These are phyloP conservation scores for Actenoides hombroni DNA, from an alignment of 2,113 vertebrate genomes.

Conservation along the genomic window DNA sequence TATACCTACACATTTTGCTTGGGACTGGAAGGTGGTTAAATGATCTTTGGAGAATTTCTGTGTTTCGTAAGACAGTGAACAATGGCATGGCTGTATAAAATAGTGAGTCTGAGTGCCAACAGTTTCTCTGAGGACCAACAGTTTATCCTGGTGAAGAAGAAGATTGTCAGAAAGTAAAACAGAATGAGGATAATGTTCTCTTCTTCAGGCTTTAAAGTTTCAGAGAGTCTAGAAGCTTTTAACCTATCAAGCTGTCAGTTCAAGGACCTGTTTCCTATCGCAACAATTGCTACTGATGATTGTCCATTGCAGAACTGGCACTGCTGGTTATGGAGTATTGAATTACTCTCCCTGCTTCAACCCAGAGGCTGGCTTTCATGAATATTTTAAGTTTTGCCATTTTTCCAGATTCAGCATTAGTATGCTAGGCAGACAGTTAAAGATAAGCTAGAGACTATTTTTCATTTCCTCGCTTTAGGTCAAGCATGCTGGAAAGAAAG, in stretches of 20 bases:
- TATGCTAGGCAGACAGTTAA: background rate
- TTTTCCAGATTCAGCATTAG: background rate
- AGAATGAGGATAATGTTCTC: background rate
- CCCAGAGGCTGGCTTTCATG: background rate
- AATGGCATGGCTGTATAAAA: background rate
- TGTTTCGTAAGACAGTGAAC: background rate
- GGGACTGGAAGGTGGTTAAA: background rate
- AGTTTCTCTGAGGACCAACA: background rate
- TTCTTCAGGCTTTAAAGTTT: background rate
- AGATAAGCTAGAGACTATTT: slow-evolving; percentile 5
- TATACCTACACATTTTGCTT: background rate
- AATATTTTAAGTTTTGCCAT: background rate
- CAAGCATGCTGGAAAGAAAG: background rate
- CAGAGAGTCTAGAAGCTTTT: background rate
- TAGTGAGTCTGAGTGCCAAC: background rate
- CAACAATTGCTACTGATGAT: background rate
- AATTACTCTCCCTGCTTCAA: background rate
- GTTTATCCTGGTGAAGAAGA: background rate
- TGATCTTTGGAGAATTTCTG: background rate
- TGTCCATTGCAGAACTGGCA: background rate
- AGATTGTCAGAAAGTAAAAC: background rate
- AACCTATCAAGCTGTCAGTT: background rate
- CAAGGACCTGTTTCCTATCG: background rate
- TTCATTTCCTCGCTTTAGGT: slow-evolving; percentile 17
- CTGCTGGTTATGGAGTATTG: background rate